Conservation (phyloP, 1,140 invertebrate genomes). For the Venturia canescens region DNA sequence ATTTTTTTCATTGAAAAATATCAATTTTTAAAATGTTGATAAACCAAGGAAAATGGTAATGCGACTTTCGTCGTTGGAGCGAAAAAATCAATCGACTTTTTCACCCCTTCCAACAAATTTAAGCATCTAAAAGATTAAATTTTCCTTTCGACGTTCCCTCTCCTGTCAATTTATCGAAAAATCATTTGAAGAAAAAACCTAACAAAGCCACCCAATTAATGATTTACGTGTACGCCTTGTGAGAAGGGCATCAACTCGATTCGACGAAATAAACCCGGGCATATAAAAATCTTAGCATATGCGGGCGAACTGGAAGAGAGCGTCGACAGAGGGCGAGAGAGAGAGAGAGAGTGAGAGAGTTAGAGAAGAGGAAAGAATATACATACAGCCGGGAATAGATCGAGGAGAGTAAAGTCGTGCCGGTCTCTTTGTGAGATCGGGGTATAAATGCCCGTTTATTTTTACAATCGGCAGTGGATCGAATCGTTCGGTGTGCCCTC, state of each 20-base stretch:
- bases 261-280: slow-evolving; percentile 15
- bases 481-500: slow-evolving; percentile 60
- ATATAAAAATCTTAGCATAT: slow-evolving; percentile 8
- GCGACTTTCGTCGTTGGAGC: background rate
- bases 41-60: no score
- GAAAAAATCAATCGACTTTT: no score
- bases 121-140: no score
- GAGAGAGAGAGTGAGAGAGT: background rate
- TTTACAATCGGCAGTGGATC: slow-evolving; percentile 67
- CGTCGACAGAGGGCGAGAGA: background rate
- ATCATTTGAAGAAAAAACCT: background rate
- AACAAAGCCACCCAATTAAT: background rate
- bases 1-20: no score
- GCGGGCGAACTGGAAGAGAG: background rate
- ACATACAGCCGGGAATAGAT: slow-evolving; percentile 26
- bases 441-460: slow-evolving; percentile 60
- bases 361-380: background rate
- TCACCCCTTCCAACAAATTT: no score
- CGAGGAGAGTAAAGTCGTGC: slow-evolving; percentile 34
- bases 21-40: no score
- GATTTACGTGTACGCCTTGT: background rate
- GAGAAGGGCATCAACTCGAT: background rate
- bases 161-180: no score
- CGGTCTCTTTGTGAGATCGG: slow-evolving; percentile 46
- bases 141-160: no score